Conservation (phyloP, 2,113 vertebrate species). For the Tachysurus fulvidraco region DNA sequence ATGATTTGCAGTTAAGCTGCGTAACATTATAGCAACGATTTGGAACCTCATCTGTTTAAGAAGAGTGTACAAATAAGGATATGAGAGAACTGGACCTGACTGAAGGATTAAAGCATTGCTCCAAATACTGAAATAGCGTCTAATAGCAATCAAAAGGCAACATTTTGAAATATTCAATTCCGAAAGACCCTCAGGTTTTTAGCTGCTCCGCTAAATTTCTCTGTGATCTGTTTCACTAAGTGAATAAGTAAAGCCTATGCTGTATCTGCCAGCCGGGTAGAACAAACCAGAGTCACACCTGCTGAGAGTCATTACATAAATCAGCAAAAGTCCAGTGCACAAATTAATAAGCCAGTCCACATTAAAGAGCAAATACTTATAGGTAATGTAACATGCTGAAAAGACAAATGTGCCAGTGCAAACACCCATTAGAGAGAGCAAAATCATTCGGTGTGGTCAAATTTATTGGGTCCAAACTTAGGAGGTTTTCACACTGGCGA, state of each 20-base stretch:
- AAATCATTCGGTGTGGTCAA: not conserved
- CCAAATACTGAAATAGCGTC: not conserved
- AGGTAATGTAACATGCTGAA: constrained; percentile 10
- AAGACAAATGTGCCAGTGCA: not conserved
- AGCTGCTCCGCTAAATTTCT: not conserved
- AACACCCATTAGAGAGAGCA: not conserved
- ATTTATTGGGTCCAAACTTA: not conserved
- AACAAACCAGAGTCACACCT: not conserved
- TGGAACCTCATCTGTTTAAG: not conserved
- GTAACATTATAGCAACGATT: not conserved
- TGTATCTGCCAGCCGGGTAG: not conserved
- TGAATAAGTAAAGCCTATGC: not conserved
- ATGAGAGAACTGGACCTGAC: not conserved
- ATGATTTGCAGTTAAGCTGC: no score
- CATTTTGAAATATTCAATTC: not conserved
- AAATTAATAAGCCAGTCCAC: constrained; percentile 9
- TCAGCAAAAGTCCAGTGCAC: not conserved
- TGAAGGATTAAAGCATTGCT: not conserved
- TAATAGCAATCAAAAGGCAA: not conserved
- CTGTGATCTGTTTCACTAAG: not conserved
- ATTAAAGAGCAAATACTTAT: constrained; percentile 13
- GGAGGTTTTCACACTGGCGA: no score
- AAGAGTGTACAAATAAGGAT: not conserved
- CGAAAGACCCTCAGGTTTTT: not conserved
- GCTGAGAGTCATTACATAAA: constrained; percentile 17